phyloP scores from a whole-genome alignment of 2,797 vertebrate genomes.

The Cuniculus paca region DNA sequence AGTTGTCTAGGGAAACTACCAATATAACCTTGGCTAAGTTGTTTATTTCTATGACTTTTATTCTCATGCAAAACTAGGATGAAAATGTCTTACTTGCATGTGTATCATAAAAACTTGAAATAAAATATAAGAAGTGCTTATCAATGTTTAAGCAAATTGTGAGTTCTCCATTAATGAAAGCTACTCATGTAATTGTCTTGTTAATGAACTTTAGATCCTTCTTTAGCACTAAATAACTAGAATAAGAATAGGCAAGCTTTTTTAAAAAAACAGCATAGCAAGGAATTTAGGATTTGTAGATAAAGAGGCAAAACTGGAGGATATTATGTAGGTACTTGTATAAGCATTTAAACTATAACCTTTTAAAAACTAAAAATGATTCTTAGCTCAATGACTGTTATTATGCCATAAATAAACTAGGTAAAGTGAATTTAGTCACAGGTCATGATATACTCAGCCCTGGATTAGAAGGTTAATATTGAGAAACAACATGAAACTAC shows the following conservation, averaged over 20 bases:
- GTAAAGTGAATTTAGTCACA: background rate
- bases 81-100: background rate
- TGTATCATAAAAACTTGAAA: background rate
- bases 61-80: background rate
- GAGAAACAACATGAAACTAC: background rate
- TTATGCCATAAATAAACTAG: background rate
- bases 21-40: background rate
- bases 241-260: background rate
- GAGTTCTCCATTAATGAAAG: background rate
- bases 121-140: background rate
- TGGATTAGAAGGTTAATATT: background rate
- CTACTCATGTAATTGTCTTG: background rate
- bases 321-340: background rate
- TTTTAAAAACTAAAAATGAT: background rate
- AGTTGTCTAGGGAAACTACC: background rate
- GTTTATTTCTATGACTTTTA: background rate
- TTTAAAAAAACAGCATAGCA: background rate
- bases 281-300: background rate
- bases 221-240: background rate
- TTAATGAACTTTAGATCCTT: background rate
- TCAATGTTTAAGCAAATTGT: background rate
- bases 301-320: background rate
- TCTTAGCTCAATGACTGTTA: background rate
- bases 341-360: conserved; percentile 19
- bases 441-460: background rate